Evolutionary conservation across 2,113 vertebrate genomes (phyloP).

Genomic region (Anarrhichthys ocellatus): DNA sequence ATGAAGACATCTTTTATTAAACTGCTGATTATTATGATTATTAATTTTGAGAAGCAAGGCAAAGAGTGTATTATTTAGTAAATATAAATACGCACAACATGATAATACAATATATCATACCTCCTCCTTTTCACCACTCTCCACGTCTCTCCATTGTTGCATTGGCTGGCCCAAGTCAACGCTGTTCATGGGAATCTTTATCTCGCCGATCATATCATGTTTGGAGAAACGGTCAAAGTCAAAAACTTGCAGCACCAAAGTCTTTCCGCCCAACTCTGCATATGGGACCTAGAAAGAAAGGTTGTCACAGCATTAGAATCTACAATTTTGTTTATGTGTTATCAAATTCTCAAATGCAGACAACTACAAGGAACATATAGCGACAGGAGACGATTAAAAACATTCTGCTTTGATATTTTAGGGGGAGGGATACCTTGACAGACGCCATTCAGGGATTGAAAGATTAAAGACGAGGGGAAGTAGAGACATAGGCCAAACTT

Average conservation of each 20-base stretch:
- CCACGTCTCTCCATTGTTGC: constrained; percentile 89
- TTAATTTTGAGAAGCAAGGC: not conserved
- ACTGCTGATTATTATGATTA: not conserved
- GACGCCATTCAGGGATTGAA: constrained; percentile 30
- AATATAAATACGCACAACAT: not conserved
- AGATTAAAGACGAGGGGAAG: constrained; percentile 33
- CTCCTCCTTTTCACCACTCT: constrained; percentile 89
- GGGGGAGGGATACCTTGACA: constrained; percentile 40
- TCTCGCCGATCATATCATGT: constrained; percentile 91
- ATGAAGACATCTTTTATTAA: not conserved
- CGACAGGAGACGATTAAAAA: constrained; percentile 6
- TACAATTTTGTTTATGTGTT: not conserved
- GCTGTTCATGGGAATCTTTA: constrained; percentile 91
- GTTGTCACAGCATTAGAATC: not conserved
- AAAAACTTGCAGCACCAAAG: constrained; percentile 89
- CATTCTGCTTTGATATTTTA: constrained; percentile 16
- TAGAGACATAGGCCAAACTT: constrained; percentile 22
- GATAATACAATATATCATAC: constrained; percentile 66
- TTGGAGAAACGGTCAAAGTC: constrained; percentile 95
- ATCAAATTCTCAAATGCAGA: not conserved
- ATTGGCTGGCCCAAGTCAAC: constrained; percentile 89
- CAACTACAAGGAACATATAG: constrained; percentile 6
- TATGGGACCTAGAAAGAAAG: constrained; percentile 86
- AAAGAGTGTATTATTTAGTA: not conserved
- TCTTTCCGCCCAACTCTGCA: constrained; percentile 90